Evolutionary conservation across 2,888 invertebrate genomes (phyloP), one percentile per base, ranked within the genome.

Genomic region (Scelioninae gen. 2): DNA sequence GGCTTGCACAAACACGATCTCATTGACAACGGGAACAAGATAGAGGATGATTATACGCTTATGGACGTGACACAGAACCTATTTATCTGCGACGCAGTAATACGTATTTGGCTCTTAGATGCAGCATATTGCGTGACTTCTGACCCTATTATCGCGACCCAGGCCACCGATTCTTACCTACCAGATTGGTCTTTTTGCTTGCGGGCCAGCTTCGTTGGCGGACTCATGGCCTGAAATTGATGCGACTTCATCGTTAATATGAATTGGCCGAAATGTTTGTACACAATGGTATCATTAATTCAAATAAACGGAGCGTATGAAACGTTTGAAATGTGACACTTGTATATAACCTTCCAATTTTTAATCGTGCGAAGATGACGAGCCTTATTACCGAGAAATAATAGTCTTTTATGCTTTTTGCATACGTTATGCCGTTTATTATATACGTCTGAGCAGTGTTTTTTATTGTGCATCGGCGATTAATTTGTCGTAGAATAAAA

Each of bases 21-120:
- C 69, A 69, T 73, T 73, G 68, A 70, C 69, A 64, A 57, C 55
- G 73, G 9, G 33, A 50, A 67, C 39, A 39, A 68, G 65, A 57
- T 25, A 45, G 43, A 55, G 43, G 50, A 58, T 57, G 72, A 65
- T 73, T 57, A 63, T 37, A 68, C 45, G 35, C 55, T 46, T 41
- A 41, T 11, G 15, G 31, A 57, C 55, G 61, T 63, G 67, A 67
- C 67, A 67, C 35, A 35, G 50, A 73, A 16, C 33, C 46, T 61
- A 41, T 61, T 73, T 73, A 73, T 73, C 72, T 65, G 58, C 41
- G 16, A 52, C 53, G 60, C 46, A 53, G 41, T 45, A 60, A 33
- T 46, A 33, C 46, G 7, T 52, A 48, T 19, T 39, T 52, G 37
- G 4, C 25, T 60, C 25, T 53, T 2, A 18, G 65, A 72, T 61